phyloP scores from a whole-genome alignment of 1,140 invertebrate species.

The Aphaenogaster rudis region DNA sequence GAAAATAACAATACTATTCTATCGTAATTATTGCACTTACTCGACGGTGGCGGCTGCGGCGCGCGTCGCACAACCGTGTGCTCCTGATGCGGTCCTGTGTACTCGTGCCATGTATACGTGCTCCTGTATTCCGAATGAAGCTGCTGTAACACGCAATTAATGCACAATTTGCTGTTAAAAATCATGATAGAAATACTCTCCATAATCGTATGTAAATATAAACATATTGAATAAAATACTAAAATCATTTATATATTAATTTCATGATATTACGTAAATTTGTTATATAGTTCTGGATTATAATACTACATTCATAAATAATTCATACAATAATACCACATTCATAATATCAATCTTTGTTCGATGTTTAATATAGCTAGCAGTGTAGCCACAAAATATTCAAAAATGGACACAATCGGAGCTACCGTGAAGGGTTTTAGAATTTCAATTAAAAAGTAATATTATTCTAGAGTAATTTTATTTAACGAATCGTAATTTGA shows the following conservation, averaged over 20 bases:
- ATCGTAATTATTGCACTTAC: constrained; percentile 79
- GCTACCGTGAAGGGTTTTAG: not conserved
- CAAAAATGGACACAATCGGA: not conserved
- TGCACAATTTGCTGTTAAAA: not conserved
- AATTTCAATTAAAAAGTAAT: not conserved
- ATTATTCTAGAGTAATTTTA: not conserved
- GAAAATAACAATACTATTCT: not conserved
- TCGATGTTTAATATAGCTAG: not conserved
- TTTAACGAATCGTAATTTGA: not conserved
- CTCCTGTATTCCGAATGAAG: constrained; percentile 96
- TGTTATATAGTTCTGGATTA: not conserved
- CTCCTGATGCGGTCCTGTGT: constrained; percentile 90
- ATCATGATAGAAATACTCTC: not conserved
- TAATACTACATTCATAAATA: too few relatives aligned
- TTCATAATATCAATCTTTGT: not conserved
- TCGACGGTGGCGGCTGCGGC: constrained; percentile 88
- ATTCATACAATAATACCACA: too few relatives aligned
- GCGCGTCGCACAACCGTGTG: constrained; percentile 89
- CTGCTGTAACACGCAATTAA: constrained; percentile 88
- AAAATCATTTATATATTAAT: constrained; percentile 4
- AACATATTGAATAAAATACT: not conserved
- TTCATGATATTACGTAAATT: not conserved
- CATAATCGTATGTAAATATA: not conserved
- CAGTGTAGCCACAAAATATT: not conserved
- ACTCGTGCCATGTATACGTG: constrained; percentile 97